phyloP scores from a whole-genome alignment of 2,888 invertebrate species.

The Sarcophaga subvicina region DNA sequence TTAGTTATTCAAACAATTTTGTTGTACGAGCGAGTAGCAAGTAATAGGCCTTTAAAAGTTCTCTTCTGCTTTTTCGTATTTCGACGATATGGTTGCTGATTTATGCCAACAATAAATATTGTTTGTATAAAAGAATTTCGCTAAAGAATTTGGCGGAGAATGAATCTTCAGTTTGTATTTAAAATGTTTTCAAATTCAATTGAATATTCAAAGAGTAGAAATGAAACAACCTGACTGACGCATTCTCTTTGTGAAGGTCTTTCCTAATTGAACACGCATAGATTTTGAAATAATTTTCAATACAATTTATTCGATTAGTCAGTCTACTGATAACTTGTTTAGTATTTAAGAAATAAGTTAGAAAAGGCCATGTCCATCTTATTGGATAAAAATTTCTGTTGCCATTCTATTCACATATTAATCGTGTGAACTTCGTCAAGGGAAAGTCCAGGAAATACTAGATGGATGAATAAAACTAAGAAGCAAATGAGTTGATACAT shows the following conservation, averaged over 20 bases:
- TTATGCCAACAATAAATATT: constrained; percentile 54
- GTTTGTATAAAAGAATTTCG: constrained; percentile 20
- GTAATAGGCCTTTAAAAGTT: constrained; percentile 14
- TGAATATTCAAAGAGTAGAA: neutral
- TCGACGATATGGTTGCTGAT: constrained; percentile 39
- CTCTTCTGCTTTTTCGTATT: neutral
- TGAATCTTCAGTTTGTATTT: neutral
- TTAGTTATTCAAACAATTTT: constrained; percentile 56
- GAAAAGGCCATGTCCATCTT: no score
- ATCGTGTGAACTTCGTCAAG: no score
- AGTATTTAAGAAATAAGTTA: no score
- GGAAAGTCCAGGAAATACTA: no score
- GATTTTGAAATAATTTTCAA: neutral
- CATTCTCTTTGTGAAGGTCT: neutral
- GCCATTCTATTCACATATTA: no score
- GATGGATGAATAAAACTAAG: no score
- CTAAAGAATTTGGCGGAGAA: neutral
- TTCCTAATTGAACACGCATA: neutral
- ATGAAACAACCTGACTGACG: neutral
- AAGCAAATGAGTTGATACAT: no score
- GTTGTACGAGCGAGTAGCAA: constrained; percentile 2
- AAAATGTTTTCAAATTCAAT: neutral
- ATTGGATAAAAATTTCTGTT: no score
- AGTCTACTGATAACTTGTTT: neutral
- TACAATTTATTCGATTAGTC: neutral